phyloP scores from a whole-genome alignment of 2,797 vertebrate genomes.

The Esox masquinongy region DNA sequence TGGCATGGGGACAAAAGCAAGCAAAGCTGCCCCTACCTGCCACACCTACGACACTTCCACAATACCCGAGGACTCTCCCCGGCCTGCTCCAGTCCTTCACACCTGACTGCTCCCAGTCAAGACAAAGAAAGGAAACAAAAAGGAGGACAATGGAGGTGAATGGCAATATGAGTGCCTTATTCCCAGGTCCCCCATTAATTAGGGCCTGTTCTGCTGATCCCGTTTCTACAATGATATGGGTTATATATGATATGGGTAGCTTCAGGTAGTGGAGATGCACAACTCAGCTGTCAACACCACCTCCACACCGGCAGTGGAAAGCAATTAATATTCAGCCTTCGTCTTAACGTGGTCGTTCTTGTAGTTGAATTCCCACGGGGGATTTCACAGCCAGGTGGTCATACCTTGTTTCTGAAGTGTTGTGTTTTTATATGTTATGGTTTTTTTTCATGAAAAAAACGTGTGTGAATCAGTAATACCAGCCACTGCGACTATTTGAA shows the following conservation, averaged over 20 bases:
- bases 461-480: background rate
- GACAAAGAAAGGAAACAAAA: background rate
- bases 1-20: background rate
- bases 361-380: background rate
- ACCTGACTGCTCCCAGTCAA: background rate
- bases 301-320: background rate
- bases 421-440: too few relatives aligned
- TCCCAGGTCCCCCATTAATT: background rate
- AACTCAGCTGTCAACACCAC: background rate
- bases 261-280: background rate
- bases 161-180: background rate
- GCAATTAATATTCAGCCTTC: background rate
- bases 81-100: conserved; percentile 23
- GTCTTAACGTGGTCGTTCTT: background rate
- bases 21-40: background rate
- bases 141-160: background rate
- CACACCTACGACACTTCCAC: conserved; percentile 4
- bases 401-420: background rate
- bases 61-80: conserved; percentile 4
- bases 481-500: background rate
- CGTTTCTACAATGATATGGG: background rate
- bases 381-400: background rate
- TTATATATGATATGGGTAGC: background rate
- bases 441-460: too few relatives aligned
- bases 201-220: background rate